Evolutionary conservation across 2,888 invertebrate genomes (phyloP).

Genomic region (Miltochrista miniata): DNA sequence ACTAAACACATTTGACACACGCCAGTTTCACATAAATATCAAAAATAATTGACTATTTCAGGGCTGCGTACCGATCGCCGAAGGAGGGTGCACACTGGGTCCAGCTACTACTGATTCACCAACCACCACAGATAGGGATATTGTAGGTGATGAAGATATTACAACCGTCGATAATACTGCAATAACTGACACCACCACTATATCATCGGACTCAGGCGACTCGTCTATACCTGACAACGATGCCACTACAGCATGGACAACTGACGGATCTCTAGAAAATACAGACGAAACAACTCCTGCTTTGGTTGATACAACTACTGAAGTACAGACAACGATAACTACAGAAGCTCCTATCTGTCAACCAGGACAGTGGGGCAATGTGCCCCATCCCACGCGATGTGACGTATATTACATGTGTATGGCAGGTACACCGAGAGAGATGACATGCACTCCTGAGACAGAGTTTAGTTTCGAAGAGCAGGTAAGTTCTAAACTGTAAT

Average conservation of each 20-base stretch:
- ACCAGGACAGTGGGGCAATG: not conserved
- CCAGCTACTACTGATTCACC: too few species aligned
- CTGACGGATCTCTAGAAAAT: constrained; percentile 1
- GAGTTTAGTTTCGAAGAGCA: constrained; percentile 38
- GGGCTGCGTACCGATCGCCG: constrained; percentile 19
- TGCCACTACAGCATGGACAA: not conserved
- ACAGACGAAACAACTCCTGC: not conserved
- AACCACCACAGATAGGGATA: not conserved
- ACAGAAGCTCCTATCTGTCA: not conserved
- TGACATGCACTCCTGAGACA: constrained; percentile 41
- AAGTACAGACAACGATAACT: not conserved
- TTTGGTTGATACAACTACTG: not conserved
- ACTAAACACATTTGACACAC: too few species aligned
- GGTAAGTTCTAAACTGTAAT: constrained; percentile 7
- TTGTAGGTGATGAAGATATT: not conserved
- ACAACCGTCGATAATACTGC: not conserved
- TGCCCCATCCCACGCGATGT: constrained; percentile 49
- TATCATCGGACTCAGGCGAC: not conserved
- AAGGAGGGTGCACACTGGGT: constrained; percentile 26
- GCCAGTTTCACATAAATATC: not conserved
- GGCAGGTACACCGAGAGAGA: constrained; percentile 6
- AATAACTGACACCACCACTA: not conserved
- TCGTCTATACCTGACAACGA: too few species aligned
- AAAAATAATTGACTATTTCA: not conserved
- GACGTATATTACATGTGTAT: constrained; percentile 52